Base-by-base conservation (phyloP, 2,888 invertebrate species). In the Pollenia amentaria region DNA sequence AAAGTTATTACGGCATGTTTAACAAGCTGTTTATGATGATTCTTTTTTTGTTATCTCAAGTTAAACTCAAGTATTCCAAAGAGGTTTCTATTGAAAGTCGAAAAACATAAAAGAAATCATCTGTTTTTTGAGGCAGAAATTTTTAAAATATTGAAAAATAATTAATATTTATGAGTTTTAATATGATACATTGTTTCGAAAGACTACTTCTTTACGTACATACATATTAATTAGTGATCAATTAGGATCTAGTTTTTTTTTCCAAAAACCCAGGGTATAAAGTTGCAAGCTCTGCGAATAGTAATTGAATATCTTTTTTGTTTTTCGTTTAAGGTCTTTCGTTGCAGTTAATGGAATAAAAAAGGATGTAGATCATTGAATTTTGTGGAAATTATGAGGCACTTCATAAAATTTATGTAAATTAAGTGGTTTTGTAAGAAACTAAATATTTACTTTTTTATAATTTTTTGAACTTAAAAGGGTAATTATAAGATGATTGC, bases 21-120 rank as follows among this genome's bases (percentile, higher is more conserved):
- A 78, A 84, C 73, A 78, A 84, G 60, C 84, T 79, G 73, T 79
- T 84, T 73, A 79, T 73, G 73, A 73, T 79, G 14, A 9, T 16
- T 42, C 42, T 70, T 62, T 40, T 9, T 62, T 29, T 2, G 6
- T 7, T 46, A 12, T 78, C n/a, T 42, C 0, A n/a, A 4, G 44
- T n/a, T 46, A 44, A 53, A 55, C 44, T 11, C 21, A 57, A 18
- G 9, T 40, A 53, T 18, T 64, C 21, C 14, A 11, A 21, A 44
- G 16, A 38, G n/a, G 38, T 38, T 21, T 38, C 46, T 1, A 29
- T 29, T 29, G 8, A 3, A 62, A 18, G 1, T 7, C 14, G 8
- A 14, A 70, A 55, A 14, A 9, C 11, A 18, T 42, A 51, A 16
- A 38, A 51, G 29, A 16, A 16, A 21, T 53, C 51, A 70, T 70